Base-by-base conservation (phyloP, 2,113 vertebrate genomes). In the Chaetodon trifascialis region DNA sequence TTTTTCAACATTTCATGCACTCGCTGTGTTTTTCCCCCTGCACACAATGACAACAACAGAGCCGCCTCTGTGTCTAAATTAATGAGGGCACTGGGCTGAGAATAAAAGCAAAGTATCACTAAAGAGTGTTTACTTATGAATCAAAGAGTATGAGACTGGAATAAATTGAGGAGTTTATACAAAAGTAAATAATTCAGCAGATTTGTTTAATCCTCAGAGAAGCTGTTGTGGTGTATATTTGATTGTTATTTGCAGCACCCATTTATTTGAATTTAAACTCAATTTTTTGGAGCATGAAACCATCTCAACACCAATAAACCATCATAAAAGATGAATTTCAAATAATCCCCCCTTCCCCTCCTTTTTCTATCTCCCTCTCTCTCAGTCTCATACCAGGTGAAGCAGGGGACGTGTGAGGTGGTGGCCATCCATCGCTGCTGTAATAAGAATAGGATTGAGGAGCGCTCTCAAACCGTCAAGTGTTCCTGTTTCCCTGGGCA, bases 361-460 rank as follows among this genome's bases (percentile, higher is more conserved):
- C 11, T 12, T 11, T 16, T 12, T 38, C 10, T 63, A 2, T 23
- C 11, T 85, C 23, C 83, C 47, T 77, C 44, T 76, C 36, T 85
- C 1, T 25, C 75, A 99, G 98, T 95, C 42, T 95, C 97, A 49
- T 96, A 98, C 89, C 97, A 97, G 74, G 97, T 98, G 84, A 98
- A 97, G 89, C 97, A 99, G 88, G 98, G 98, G 16, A 99, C 97
- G 0, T 99, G 98, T 11, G 98, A 99, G 76, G 98, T 99, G 7
- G 97, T 99, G 44, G 97, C 97, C 0, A 92, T 97, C 71, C 98
- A 99, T 88, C 96, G 98, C 17, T 99, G 98, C 95, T 99, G 97
- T 93, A 99, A 99, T 88, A 99, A 97, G 95, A 99, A 99, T 91
- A 96, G 96, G 66, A 98, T 99, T 25, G 98, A 99, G 85, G 98